phyloP scores from a whole-genome alignment of 2,888 invertebrate species.

The Hydrotaea diabolus region DNA sequence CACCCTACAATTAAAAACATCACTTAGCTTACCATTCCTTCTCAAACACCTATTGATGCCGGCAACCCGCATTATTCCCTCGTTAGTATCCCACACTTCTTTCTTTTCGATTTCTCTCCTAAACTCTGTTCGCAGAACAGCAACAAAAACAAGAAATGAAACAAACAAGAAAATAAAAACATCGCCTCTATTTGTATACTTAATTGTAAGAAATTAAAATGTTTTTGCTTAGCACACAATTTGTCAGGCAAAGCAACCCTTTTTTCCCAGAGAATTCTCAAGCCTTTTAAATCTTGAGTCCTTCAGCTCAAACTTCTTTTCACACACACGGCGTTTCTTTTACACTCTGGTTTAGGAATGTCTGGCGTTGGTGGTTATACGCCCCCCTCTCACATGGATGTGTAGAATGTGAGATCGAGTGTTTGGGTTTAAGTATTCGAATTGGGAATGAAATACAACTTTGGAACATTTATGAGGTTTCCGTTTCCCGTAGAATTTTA shows the following conservation, averaged over 20 bases:
- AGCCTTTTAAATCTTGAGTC: not conserved
- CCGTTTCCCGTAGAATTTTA: slow-evolving; percentile 21
- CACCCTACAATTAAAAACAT: no score
- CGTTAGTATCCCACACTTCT: not conserved
- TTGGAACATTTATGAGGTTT: slow-evolving; percentile 32
- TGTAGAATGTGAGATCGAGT: not conserved
- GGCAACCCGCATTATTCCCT: no score
- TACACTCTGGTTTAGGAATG: not conserved
- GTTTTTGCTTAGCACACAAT: not conserved
- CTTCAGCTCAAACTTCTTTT: not conserved
- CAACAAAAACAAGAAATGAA: not conserved
- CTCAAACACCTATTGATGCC: no score
- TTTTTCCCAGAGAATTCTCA: not conserved
- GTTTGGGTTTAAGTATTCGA: not conserved
- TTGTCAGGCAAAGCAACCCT: slow-evolving; percentile 9
- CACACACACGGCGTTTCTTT: not conserved
- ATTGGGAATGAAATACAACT: slow-evolving; percentile 24
- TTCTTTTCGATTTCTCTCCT: slow-evolving; percentile 2
- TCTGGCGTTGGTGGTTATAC: not conserved
- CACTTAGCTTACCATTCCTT: no score
- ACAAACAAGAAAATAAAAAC: not conserved
- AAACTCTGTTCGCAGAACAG: not conserved
- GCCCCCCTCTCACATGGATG: not conserved
- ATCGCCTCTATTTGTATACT: slow-evolving; percentile 3
- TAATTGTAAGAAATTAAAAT: slow-evolving; percentile 48